Evolutionary conservation across 2,888 invertebrate genomes (phyloP).

Genomic region (Dynastes grantii): DNA sequence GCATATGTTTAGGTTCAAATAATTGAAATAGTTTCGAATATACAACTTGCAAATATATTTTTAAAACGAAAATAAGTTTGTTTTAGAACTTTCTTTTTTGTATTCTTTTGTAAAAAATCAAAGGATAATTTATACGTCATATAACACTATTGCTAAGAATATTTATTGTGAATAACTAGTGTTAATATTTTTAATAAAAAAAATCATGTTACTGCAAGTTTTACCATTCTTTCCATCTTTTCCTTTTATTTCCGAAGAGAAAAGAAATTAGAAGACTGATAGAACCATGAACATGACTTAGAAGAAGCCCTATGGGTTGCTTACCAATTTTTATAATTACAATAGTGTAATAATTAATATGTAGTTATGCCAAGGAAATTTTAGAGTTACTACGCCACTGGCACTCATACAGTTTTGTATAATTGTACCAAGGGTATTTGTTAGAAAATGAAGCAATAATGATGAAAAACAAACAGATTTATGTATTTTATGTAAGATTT

Average conservation of each 20-base stretch:
- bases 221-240: slow-evolving; percentile 35
- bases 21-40: neutral
- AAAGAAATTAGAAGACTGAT: slow-evolving; percentile 32
- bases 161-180: neutral
- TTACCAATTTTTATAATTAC: neutral
- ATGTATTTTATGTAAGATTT: slow-evolving; percentile 23
- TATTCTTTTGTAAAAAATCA: slow-evolving; percentile 4
- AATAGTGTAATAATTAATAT: neutral
- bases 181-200: neutral
- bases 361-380: neutral
- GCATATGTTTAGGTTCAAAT: neutral
- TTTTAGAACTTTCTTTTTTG: slow-evolving; percentile 38
- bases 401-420: neutral
- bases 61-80: slow-evolving; percentile 14
- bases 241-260: neutral
- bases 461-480: neutral
- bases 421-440: slow-evolving; percentile 9
- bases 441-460: slow-evolving; percentile 10
- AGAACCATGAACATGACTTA: slow-evolving; percentile 19
- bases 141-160: too few species aligned
- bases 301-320: neutral
- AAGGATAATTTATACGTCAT: neutral
- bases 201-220: slow-evolving; percentile 12
- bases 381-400: neutral
- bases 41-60: neutral